Conservation (phyloP, 2,797 vertebrate genomes). For the Apogon talboti region DNA sequence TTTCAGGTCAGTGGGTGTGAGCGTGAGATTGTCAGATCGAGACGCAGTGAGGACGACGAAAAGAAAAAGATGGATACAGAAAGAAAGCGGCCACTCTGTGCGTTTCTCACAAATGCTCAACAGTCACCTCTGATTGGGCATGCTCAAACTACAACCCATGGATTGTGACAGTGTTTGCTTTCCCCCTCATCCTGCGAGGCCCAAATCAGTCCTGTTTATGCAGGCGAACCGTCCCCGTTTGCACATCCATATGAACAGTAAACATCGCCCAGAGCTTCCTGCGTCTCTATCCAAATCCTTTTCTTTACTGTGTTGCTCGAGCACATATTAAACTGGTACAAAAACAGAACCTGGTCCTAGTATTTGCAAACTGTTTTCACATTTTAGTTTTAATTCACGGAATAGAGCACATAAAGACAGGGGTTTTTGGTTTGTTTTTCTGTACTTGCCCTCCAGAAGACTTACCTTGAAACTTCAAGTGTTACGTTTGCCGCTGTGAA, state of each 20-base stretch:
- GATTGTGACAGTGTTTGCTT: conserved; percentile 46
- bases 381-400: conserved; percentile 36
- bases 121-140: conserved; percentile 38
- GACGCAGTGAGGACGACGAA: conserved; percentile 17
- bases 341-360: conserved; percentile 10
- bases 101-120: conserved; percentile 41
- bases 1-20: conserved; percentile 55
- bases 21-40: conserved; percentile 23
- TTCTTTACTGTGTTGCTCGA: conserved; percentile 14
- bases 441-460: conserved; percentile 15
- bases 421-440: conserved; percentile 36
- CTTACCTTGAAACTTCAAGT: neutral
- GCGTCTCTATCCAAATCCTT: conserved; percentile 47
- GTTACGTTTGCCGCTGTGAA: conserved; percentile 19
- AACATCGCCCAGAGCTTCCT: conserved; percentile 56
- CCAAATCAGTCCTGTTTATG: conserved; percentile 59
- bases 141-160: conserved; percentile 18
- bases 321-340: conserved; percentile 15
- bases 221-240: conserved; percentile 33
- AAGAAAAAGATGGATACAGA: conserved; percentile 18
- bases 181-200: conserved; percentile 1
- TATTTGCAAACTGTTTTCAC: conserved; percentile 43
- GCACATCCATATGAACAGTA: conserved; percentile 46
- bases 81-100: conserved; percentile 22
- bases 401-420: conserved; percentile 17